Evolutionary conservation across 2,797 vertebrate species (phyloP).

Genomic region (Ceyx erithaca): DNA sequence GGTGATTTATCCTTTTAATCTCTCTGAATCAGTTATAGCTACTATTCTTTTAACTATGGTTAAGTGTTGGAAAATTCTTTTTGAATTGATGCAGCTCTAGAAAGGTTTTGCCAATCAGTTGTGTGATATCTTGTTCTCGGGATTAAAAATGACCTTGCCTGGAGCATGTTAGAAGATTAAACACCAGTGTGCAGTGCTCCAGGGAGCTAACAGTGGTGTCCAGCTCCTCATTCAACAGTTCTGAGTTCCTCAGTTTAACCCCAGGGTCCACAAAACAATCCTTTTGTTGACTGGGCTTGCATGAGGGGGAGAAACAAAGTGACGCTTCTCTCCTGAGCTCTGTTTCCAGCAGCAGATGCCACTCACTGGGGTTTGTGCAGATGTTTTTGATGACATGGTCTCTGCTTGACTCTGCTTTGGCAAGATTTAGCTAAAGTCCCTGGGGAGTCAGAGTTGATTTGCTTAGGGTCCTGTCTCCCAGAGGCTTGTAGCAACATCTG

Average conservation of each 20-base stretch:
- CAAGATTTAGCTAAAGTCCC: not conserved
- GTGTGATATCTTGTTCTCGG: constrained; percentile 39
- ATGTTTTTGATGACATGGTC: not conserved
- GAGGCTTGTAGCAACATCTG: not conserved
- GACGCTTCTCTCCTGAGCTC: not conserved
- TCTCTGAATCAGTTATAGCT: constrained; percentile 44
- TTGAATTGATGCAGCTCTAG: constrained; percentile 31
- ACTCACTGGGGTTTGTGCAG: not conserved
- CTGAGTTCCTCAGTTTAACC: constrained; percentile 16
- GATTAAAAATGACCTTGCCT: constrained; percentile 62
- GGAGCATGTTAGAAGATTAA: constrained; percentile 33
- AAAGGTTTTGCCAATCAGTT: constrained; percentile 48
- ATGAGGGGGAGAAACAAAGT: not conserved
- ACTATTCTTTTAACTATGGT: constrained; percentile 41
- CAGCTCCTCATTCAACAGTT: constrained; percentile 20
- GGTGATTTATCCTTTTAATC: constrained; percentile 63
- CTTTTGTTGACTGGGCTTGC: not conserved
- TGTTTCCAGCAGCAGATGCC: not conserved
- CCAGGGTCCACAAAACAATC: not conserved
- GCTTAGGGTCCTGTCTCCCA: not conserved
- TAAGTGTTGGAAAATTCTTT: constrained; percentile 53
- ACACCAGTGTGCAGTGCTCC: not conserved
- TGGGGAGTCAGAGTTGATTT: not conserved
- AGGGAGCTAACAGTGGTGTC: constrained; percentile 15
- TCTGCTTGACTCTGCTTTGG: not conserved